These are phyloP conservation scores for Hypsopygia costalis DNA, from an alignment of 2,888 invertebrate genomes.

Conservation along the genomic window DNA sequence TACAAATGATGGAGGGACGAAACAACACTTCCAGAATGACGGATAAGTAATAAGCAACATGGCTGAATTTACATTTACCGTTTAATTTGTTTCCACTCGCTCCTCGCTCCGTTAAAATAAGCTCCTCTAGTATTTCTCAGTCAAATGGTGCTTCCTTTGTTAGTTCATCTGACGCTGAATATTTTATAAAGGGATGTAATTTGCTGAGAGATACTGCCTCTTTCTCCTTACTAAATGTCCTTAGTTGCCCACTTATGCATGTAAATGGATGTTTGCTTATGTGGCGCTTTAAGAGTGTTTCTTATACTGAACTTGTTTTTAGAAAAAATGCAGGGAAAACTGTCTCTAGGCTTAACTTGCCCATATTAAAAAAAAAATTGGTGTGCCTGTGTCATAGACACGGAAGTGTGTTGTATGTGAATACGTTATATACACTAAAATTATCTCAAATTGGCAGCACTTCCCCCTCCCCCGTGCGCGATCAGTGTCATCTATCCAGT, in stretches of 20 bases:
- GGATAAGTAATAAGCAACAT: background rate
- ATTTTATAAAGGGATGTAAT: conserved; percentile 37
- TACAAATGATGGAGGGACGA: background rate
- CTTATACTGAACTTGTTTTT: too few species aligned
- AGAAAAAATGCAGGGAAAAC: too few species aligned
- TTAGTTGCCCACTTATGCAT: conserved; percentile 10
- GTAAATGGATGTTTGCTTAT: conserved; percentile 8
- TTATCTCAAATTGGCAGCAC: too few species aligned
- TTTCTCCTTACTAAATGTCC: conserved; percentile 17
- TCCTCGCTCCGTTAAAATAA: background rate
- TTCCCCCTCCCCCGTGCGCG: too few species aligned
- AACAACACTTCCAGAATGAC: conserved; percentile 3
- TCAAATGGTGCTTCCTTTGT: conserved; percentile 10
- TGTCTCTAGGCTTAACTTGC: too few species aligned
- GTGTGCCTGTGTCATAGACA: too few species aligned
- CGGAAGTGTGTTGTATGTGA: too few species aligned
- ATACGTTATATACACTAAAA: too few species aligned
- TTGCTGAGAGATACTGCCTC: conserved; percentile 29
- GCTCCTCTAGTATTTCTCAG: background rate
- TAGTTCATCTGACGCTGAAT: conserved; percentile 32
- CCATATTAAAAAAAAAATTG: too few species aligned
- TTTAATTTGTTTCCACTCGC: conserved; percentile 1
- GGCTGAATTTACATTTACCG: conserved; percentile 3
- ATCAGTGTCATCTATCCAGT: too few species aligned
- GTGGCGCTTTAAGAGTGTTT: background rate